phyloP scores from a whole-genome alignment of 2,113 vertebrate genomes.

The Puffinus mauretanicus region DNA sequence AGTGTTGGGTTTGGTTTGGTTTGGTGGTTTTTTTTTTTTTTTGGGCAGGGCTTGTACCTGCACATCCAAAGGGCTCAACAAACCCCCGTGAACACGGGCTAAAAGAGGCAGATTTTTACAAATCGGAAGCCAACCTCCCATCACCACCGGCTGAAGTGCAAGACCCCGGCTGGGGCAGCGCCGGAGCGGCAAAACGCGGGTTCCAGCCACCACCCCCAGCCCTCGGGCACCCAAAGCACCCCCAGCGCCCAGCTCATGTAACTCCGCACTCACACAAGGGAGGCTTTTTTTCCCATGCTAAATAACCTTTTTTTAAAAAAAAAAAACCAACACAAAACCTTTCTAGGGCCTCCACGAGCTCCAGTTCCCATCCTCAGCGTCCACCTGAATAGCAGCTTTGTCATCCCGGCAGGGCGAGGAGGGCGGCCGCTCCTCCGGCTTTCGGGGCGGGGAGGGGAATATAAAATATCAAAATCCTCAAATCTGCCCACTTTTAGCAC shows the following conservation, averaged over 20 bases:
- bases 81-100: fast-evolving
- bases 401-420: background rate
- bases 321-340: background rate
- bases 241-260: fast-evolving
- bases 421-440: background rate
- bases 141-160: fast-evolving
- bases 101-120: background rate
- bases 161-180: fast-evolving
- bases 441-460: fast-evolving
- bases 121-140: fast-evolving
- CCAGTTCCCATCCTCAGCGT: background rate
- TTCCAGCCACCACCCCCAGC: background rate
- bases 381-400: slow-evolving; percentile 38
- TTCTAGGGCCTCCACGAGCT: background rate
- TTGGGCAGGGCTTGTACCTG: background rate
- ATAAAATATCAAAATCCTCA: background rate
- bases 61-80: fast-evolving
- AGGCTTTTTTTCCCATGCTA: background rate
- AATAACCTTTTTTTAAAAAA: background rate
- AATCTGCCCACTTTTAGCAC: background rate
- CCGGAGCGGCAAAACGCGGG: background rate
- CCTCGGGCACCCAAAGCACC: background rate
- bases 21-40: no score
- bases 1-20: background rate
- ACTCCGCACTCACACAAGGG: background rate